Base-by-base conservation (phyloP, 2,888 invertebrate genomes). In the Thelaira solivaga region DNA sequence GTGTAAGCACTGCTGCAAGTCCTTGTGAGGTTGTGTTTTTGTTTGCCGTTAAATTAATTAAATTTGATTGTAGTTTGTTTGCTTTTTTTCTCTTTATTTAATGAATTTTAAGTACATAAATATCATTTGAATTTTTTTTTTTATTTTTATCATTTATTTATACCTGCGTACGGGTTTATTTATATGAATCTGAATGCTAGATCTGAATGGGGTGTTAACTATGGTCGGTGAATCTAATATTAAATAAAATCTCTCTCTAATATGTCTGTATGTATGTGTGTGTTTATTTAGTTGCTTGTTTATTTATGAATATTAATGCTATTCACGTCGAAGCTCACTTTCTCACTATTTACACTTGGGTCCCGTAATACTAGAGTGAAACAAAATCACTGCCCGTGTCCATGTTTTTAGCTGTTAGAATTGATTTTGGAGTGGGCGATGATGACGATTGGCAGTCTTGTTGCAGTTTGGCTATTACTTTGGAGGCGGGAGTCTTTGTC, bases 331-430 rank as follows among this genome's bases (percentile, higher is more conserved):
- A 68, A 62, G 67, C 61, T 75, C 59, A 20, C 22, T 47, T 64
- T 39, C 62, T 61, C 0, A n/a, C 49, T 83, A 82, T 83, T 86
- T 87, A 86, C 87, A 87, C 87, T 80, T 87, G 86, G 64, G 87
- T 86, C 51, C 87, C 86, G 69, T 86, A 88, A 85, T 88, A 88
- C 88, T 89, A 89, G 81, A 89, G 89, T 69, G 89, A 88, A 74
- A 89, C 88, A 82, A 88, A 89, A 74, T 89, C 87, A 36, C 79
- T 77, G 10, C 80, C 85, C 85, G 64, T 85, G 84, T 80, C 82
- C 59, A 75, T 79, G 53, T 73, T 82, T 51, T 77, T 82, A 11
- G 47, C 26, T 8, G 61, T 47, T 31, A 81, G 64, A 84, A 83
- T 75, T 82, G 80, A 74, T 80, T 80, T 75, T 81, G 83, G 72